Evolutionary conservation across 2,888 invertebrate genomes (phyloP), one percentile per base, ranked within the genome.

Genomic region (Nipponacmea schrenckii): DNA sequence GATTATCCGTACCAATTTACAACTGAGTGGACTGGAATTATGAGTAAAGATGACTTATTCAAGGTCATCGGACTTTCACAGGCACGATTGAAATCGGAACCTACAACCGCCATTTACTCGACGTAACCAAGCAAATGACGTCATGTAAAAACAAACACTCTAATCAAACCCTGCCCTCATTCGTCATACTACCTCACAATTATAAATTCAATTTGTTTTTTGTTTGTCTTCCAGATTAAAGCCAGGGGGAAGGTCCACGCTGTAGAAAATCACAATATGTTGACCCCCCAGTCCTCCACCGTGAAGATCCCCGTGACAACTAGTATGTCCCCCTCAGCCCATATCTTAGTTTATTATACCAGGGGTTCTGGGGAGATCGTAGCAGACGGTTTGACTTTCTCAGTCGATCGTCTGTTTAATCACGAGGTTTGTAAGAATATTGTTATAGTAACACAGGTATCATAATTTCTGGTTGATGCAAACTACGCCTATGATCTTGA

Each of bases 341-440:
- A 93, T 81, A 90, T 97, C 65, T 90, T 95, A 68, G 94, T 95
- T 3, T 95, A 93, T 85, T 94, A 93, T 76, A 92, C 96, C 7
- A 69, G 79, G 66, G 67, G 73, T 4, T 75, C 79, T 72, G 80
- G 81, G 3, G 62, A 95, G 86, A 90, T 95, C 63, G 92, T 96
- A 8, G 94, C 95, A 0, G 94, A 96, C 82, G 93, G 95, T 1
- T 89, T 95, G 14, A 93, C 94, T 77, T 93, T 95, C 68, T 93
- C 94, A 79, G 91, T 94, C 0, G 92, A 93, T 17, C 94, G 94
- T 56, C 90, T 94, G 26, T 91, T 97, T 76, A 93, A 94, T 84
- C 96, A 96, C 85, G 64, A 80, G 70, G 83, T 83, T 72, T 62
- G 68, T 73, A 24, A 17, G 24, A 27, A 5, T 26, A 17, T 24